Conservation (phyloP, 1,140 invertebrate genomes). For the Bombus impatiens region DNA sequence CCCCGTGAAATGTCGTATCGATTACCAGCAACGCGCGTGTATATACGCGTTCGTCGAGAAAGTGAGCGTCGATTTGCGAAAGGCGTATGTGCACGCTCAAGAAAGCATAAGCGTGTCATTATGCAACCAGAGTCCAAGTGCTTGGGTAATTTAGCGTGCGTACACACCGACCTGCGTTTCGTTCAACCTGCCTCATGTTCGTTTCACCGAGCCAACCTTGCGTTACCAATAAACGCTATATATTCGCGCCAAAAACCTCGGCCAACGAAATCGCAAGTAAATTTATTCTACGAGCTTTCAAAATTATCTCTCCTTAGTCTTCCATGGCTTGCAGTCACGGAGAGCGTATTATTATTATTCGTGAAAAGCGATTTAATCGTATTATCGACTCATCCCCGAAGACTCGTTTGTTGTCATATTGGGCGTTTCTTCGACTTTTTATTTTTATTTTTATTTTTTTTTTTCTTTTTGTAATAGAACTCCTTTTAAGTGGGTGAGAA, state of each 20-base stretch:
- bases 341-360: background rate
- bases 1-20: constrained; percentile 25
- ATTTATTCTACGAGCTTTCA: background rate
- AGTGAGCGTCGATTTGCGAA: constrained; percentile 32
- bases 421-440: background rate
- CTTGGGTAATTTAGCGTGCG: constrained; percentile 2
- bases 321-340: too few relatives aligned
- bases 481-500: too few relatives aligned
- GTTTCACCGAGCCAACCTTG: background rate
- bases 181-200: background rate
- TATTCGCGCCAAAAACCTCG: background rate
- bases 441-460: too few relatives aligned
- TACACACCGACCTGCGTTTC: too few relatives aligned
- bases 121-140: constrained; percentile 16
- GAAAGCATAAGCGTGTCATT: constrained; percentile 35
- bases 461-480: too few relatives aligned
- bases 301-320: background rate
- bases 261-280: too few relatives aligned
- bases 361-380: too few relatives aligned
- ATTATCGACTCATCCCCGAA: background rate
- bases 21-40: background rate
- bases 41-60: constrained; percentile 13
- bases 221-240: background rate
- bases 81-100: constrained; percentile 10
- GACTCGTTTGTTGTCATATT: background rate